Evolutionary conservation across 2,113 vertebrate species (phyloP).

Genomic region (Nycticorax nycticorax): DNA sequence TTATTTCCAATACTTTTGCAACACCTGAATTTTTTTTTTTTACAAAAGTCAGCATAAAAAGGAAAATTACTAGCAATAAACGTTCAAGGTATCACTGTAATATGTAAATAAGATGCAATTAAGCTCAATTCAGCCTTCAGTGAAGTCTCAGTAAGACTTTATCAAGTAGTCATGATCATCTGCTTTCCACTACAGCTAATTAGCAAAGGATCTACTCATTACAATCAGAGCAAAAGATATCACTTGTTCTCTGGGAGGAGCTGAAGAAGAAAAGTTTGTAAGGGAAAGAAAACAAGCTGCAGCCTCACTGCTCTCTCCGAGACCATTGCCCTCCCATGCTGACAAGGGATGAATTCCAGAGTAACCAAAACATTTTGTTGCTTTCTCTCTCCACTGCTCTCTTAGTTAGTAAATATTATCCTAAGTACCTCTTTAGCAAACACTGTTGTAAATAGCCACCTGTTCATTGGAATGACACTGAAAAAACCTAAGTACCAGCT

Average conservation of each 20-base stretch:
- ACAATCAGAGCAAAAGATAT: not conserved
- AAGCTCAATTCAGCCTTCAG: not conserved
- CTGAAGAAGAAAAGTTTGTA: not conserved
- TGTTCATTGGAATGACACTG: not conserved
- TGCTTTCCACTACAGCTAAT: constrained; percentile 7
- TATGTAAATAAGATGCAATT: not conserved
- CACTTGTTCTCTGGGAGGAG: not conserved
- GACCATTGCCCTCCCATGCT: not conserved
- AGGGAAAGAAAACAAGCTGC: not conserved
- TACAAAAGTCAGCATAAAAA: not conserved
- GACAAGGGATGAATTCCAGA: not conserved
- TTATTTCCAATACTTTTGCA: not conserved
- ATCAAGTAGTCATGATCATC: not conserved
- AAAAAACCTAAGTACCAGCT: not conserved
- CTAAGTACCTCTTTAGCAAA: not conserved
- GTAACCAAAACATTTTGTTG: not conserved
- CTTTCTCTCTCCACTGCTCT: not conserved
- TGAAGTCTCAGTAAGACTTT: not conserved
- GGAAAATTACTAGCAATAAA: not conserved
- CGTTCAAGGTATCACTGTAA: not conserved
- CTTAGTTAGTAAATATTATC: not conserved
- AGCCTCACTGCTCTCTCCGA: not conserved
- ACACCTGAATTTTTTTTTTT: not conserved
- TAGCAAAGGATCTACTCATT: not conserved
- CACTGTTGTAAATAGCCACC: not conserved